Conservation (phyloP, 2,797 vertebrate species). For the Ctenopoma multispine region DNA sequence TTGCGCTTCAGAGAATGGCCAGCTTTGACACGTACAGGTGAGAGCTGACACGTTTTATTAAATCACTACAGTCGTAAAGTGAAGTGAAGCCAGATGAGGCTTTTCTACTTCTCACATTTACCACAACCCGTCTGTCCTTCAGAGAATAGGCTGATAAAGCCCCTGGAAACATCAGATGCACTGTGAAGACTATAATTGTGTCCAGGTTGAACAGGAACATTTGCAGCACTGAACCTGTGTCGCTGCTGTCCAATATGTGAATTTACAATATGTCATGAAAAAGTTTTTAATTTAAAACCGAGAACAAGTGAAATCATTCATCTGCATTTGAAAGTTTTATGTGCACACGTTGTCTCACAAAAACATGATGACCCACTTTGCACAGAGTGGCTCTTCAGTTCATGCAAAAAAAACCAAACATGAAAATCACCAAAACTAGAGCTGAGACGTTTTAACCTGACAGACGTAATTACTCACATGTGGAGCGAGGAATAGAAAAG, state of each 20-base stretch:
- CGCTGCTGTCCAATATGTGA: background rate
- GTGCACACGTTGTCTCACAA: conserved; percentile 5
- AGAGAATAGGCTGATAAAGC: conserved; percentile 28
- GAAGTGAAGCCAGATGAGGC: conserved; percentile 74
- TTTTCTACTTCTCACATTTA: conserved; percentile 12
- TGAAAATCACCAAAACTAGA: background rate
- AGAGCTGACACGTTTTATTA: conserved; percentile 68
- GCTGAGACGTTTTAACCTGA: conserved; percentile 16
- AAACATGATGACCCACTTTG: background rate
- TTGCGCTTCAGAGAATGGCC: conserved; percentile 35
- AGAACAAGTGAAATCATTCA: conserved; percentile 4
- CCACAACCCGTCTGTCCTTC: conserved; percentile 3
- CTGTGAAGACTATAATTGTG: background rate
- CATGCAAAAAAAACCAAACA: background rate
- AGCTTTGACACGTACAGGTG: conserved; percentile 66
- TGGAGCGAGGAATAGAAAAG: conserved; percentile 23
- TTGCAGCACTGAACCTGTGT: conserved; percentile 1
- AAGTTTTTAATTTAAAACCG: conserved; percentile 2
- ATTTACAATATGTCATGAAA: conserved; percentile 10
- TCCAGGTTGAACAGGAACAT: conserved; percentile 21
- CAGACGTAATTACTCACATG: conserved; percentile 23
- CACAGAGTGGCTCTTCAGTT: background rate
- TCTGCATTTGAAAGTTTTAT: conserved; percentile 12
- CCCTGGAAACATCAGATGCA: conserved; percentile 23
- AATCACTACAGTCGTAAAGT: conserved; percentile 60